Conservation (phyloP, 2,888 invertebrate genomes). For the Euplagia quadripunctaria region DNA sequence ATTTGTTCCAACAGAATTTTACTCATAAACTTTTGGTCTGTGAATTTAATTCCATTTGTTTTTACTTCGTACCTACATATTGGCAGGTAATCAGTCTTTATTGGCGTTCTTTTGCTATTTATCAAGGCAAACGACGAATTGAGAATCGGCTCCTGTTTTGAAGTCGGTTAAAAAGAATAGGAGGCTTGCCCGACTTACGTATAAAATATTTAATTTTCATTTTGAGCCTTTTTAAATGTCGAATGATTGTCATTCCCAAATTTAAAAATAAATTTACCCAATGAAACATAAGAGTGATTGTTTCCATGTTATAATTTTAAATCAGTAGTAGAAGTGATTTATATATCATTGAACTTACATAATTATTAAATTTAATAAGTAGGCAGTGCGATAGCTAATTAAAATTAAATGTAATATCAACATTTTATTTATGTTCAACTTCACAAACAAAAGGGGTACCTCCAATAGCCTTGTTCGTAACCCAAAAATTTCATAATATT, state of each 20-base stretch:
- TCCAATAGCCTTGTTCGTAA: slow-evolving; percentile 4
- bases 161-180: not conserved
- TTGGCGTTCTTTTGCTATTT: not conserved
- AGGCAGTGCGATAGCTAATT: no score
- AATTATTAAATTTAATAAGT: no score
- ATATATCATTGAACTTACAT: no score
- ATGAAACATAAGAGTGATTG: not conserved
- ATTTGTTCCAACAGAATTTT: slow-evolving; percentile 48
- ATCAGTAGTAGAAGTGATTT: no score
- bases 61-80: slow-evolving; percentile 30
- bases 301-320: no score
- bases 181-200: not conserved
- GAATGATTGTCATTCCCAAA: not conserved
- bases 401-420: not conserved
- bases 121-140: not conserved
- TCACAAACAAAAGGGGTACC: not conserved
- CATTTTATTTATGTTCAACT: not conserved
- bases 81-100: not conserved
- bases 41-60: slow-evolving; percentile 46
- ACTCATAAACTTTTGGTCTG: slow-evolving; percentile 42
- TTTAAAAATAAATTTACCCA: not conserved
- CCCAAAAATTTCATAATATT: slow-evolving; percentile 18
- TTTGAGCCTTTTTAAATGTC: not conserved
- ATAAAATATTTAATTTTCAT: not conserved
- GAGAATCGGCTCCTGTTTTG: no score